Conservation (phyloP, 2,797 vertebrate genomes). For the Nasua narica region DNA sequence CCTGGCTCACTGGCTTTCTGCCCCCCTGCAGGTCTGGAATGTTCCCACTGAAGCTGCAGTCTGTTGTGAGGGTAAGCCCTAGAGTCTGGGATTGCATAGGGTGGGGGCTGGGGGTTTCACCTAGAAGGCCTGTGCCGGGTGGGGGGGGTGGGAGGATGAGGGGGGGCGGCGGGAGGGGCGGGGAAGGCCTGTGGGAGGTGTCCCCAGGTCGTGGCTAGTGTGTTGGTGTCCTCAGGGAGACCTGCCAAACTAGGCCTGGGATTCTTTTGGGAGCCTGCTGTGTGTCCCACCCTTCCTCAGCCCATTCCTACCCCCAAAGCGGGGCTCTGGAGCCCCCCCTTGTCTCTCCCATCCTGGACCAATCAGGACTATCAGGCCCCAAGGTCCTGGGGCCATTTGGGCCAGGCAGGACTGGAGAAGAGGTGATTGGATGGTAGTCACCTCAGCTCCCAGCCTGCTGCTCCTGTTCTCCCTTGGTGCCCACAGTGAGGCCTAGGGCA, state of each 20-base stretch:
- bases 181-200: background rate
- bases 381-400: background rate
- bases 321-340: background rate
- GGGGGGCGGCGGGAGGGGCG: too few species aligned
- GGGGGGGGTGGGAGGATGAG: too few species aligned
- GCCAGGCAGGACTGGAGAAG: background rate
- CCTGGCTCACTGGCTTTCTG: background rate
- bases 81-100: background rate
- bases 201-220: background rate
- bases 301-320: background rate
- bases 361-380: background rate
- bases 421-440: background rate
- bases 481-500: background rate
- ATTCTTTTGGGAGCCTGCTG: background rate
- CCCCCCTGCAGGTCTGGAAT: background rate
- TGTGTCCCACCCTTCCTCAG: background rate
- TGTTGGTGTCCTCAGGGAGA: background rate
- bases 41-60: background rate
- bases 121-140: fast-evolving
- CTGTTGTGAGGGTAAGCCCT: background rate
- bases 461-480: background rate
- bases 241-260: background rate
- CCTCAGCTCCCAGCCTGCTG: background rate
- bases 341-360: background rate
- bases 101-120: background rate